A percentile compares a stretch with the other conserved stretches of the same genome.
These are phyloP conservation scores for Mesorhabditis sp. DNA, from an alignment of 2,888 invertebrate genomes.

Conservation along the genomic window DNA sequence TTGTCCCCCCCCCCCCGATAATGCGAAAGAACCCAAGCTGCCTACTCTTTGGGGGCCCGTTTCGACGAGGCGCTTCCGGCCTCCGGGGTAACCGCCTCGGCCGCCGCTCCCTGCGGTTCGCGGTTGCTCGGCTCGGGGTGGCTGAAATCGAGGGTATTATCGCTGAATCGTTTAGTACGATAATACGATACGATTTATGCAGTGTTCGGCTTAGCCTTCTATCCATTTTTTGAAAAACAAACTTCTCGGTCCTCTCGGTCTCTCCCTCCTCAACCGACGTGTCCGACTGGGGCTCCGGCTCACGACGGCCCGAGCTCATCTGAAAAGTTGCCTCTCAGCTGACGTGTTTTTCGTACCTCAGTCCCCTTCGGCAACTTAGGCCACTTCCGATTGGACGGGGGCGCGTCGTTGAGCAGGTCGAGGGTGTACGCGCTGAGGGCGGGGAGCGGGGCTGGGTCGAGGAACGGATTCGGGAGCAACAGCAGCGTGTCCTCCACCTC, in stretches of 20 bases:
- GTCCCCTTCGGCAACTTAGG: neutral
- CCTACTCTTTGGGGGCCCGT: no score
- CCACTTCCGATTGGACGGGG: neutral
- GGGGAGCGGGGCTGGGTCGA: neutral
- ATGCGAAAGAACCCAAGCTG: no score
- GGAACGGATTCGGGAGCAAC: neutral
- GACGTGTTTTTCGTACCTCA: neutral
- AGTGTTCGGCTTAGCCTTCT: no score
- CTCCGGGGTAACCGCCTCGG: neutral
- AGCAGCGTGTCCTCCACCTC: constrained; percentile 2
- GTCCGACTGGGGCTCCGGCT: neutral
- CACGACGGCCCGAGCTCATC: neutral
- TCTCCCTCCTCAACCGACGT: neutral
- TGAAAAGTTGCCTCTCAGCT: no score
- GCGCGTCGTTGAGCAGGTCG: constrained; percentile 5
- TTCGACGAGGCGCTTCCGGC: no score
- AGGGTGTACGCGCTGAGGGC: neutral
- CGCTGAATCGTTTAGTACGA: no score
- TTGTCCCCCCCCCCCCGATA: no score
- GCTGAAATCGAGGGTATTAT: no score
- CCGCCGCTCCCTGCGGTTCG: constrained; percentile 3
- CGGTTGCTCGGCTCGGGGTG: neutral
- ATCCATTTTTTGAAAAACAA: no score
- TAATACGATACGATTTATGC: no score
- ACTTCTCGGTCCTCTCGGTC: no score